Base-by-base conservation (phyloP, 2,797 vertebrate genomes). In the Gobio occitaniae region DNA sequence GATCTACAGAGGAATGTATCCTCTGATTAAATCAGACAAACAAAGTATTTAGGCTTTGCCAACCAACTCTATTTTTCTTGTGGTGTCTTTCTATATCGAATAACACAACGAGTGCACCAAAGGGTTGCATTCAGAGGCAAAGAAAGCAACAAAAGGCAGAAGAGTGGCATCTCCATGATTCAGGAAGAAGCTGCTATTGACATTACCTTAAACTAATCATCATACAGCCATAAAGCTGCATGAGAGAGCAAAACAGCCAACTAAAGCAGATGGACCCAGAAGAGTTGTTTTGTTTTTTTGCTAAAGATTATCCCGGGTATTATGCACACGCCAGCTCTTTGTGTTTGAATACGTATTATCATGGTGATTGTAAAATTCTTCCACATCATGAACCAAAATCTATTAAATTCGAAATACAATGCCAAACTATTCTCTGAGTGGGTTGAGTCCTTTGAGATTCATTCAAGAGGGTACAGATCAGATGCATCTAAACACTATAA, bases 361-460 rank as follows among this genome's bases (percentile, higher is more conserved):
- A 21, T 36, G 71, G 13, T 44, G 78, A 56, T 15, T 56, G 32
- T 44, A 68, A 70, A 71, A 19, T 52, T 41, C 50, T 54, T 63
- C 16, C 13, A 12, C 56, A 84, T 84, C 71, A 63, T 50, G 15
- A 61, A 80, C 2, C 3, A 38, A 86, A 86, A 86, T 68, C 78
- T 47, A 71, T 80, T 80, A 75, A 79, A 61, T 10, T 61, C 12
- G 15, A 80, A 77, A 83, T 38, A 15, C n/a, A 11, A 54, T 59
- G 61, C 21, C 38, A 70, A 36, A 68, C 61, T 76, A 48, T n/a
- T 48, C 52, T 69, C 44, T 70, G n/a, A 47, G 80, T 50, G 36
- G 44, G 48, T 4, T 59, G 10, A 82, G 72, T 86, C 82, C 59
- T 29, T 7, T 69, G 21, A 44, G 48, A 83, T 69, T 61, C 7